Conservation (phyloP, 2,113 vertebrate species). For the Lamprotornis superbus region DNA sequence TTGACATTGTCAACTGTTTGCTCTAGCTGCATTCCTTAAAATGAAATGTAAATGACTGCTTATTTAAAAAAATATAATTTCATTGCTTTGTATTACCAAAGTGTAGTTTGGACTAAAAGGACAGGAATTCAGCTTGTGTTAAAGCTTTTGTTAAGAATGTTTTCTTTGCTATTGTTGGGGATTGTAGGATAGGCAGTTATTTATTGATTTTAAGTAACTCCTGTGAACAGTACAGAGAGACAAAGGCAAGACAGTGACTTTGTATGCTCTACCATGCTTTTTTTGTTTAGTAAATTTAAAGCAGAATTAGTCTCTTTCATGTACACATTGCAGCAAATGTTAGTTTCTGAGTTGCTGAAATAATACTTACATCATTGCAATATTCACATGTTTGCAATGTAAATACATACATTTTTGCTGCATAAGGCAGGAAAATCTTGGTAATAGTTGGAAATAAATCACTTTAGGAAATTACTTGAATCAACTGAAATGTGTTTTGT, state of each 20-base stretch:
- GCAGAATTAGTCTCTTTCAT: not conserved
- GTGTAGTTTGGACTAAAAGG: not conserved
- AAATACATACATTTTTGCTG: not conserved
- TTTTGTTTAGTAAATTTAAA: not conserved
- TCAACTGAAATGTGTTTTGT: not conserved
- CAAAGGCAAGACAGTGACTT: not conserved
- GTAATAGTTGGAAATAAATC: not conserved
- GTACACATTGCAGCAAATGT: not conserved
- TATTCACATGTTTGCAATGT: not conserved
- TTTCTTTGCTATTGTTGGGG: not conserved
- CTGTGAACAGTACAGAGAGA: not conserved
- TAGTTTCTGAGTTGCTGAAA: not conserved
- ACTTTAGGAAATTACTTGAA: not conserved
- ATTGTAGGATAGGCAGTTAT: not conserved
- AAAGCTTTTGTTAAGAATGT: constrained; percentile 10
- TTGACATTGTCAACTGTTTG: not conserved
- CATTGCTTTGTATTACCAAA: not conserved
- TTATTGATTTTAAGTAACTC: not conserved
- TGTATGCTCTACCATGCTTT: not conserved
- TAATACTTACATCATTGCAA: not conserved
- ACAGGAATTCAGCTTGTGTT: not conserved
- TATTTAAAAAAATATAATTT: not conserved
- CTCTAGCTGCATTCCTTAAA: not conserved
- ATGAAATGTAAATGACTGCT: not conserved
- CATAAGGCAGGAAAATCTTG: not conserved